Percentiles rank a stretch among this genome's conserved stretches.
Conservation (phyloP, 2,113 vertebrate species). For the Odocoileus hemionus region DNA sequence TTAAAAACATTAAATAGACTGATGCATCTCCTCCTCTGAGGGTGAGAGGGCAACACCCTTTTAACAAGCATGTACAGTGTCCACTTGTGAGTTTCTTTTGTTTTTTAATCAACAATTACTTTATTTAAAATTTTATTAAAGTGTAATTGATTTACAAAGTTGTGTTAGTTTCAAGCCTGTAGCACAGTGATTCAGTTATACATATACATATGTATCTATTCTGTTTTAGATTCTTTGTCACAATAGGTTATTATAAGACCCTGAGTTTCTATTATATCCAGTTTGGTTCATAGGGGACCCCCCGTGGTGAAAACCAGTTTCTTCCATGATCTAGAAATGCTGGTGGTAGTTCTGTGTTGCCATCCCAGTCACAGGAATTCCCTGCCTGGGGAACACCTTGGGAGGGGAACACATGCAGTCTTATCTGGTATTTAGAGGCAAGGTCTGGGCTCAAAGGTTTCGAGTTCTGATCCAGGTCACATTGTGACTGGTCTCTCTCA, state of each 20-base stretch:
- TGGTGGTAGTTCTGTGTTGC: background rate
- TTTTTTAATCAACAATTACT: background rate
- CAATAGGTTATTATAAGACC: background rate
- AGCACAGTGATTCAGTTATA: background rate
- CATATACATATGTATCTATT: background rate
- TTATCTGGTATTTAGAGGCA: too few species aligned
- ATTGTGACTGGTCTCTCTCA: background rate
- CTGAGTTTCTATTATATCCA: accelerated
- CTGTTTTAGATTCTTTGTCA: background rate
- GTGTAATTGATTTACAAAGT: background rate
- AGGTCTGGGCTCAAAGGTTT: background rate
- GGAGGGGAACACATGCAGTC: background rate
- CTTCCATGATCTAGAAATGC: too few species aligned
- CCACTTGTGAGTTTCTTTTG: background rate
- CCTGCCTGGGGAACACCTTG: accelerated
- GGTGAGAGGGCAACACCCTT: too few species aligned
- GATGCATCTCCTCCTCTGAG: accelerated
- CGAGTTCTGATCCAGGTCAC: too few species aligned
- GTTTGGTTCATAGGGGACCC: accelerated
- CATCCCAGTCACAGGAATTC: accelerated
- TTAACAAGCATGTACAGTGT: background rate
- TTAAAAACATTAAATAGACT: accelerated
- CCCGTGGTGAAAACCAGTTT: accelerated
- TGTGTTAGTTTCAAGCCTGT: background rate
- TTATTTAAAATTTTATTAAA: background rate